phyloP scores from a whole-genome alignment of 1,140 invertebrate species.

The Leucophenga varia region DNA sequence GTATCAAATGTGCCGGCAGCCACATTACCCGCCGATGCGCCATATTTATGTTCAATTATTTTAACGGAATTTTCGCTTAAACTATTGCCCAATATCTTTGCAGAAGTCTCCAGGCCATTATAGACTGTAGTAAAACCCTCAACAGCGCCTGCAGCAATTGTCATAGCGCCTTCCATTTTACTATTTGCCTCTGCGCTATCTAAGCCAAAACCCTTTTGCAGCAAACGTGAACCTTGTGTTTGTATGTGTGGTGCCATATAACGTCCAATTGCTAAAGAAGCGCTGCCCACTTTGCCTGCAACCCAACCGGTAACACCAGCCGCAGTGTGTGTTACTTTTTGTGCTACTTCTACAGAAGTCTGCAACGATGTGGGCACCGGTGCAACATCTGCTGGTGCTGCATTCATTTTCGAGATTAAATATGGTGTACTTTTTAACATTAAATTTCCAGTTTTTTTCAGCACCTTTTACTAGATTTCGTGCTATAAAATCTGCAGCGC shows the following conservation, averaged over 20 bases:
- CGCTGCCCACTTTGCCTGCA: conserved; percentile 66
- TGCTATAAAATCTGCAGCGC: conserved; percentile 66
- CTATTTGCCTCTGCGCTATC: conserved; percentile 60
- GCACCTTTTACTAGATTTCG: conserved; percentile 67
- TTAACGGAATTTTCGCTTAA: conserved; percentile 71
- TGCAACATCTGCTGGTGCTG: conserved; percentile 56
- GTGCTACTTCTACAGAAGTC: conserved; percentile 64
- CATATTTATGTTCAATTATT: conserved; percentile 73
- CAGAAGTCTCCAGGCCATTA: conserved; percentile 67
- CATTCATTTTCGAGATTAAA: conserved; percentile 61
- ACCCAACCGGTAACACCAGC: conserved; percentile 65
- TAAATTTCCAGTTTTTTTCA: conserved; percentile 63
- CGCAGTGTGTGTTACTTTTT: conserved; percentile 64
- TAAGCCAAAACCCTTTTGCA: conserved; percentile 61
- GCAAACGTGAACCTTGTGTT: conserved; percentile 62
- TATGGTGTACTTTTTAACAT: conserved; percentile 65
- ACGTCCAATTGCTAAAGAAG: conserved; percentile 64
- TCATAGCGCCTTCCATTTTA: conserved; percentile 64
- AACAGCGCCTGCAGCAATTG: conserved; percentile 68
- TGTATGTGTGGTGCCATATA: conserved; percentile 69
- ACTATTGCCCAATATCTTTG: conserved; percentile 64
- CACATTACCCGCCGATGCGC: conserved; percentile 61
- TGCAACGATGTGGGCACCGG: conserved; percentile 58
- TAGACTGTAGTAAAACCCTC: conserved; percentile 71
- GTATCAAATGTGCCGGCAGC: conserved; percentile 64